Conservation (phyloP, 2,888 invertebrate genomes). For the Tipula vernalis region DNA sequence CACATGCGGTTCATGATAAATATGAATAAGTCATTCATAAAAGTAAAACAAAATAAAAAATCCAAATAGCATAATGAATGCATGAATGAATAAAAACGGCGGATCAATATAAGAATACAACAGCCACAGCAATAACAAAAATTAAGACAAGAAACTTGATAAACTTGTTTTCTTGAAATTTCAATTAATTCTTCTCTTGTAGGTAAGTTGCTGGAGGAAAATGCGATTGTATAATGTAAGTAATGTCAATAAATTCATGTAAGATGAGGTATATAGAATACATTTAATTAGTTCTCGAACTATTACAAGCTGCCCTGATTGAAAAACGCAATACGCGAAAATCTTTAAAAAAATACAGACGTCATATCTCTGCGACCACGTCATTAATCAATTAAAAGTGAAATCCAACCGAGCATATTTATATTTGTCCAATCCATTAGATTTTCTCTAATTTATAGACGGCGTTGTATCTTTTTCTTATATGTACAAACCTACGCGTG, state of each 20-base stretch:
- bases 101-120: background rate
- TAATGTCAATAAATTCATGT: background rate
- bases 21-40: background rate
- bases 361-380: background rate
- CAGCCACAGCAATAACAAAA: background rate
- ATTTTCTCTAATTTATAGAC: background rate
- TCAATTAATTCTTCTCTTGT: background rate
- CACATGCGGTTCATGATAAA: background rate
- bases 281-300: background rate
- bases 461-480: background rate
- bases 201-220: background rate
- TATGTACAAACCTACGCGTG: background rate
- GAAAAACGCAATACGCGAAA: background rate
- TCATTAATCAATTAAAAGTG: background rate
- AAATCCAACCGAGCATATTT: background rate
- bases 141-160: background rate
- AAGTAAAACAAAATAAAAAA: background rate
- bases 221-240: background rate
- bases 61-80: background rate
- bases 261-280: background rate
- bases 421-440: background rate
- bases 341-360: no score
- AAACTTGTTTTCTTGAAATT: background rate
- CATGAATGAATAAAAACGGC: background rate
- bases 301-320: background rate